A percentile compares a stretch with the other conserved stretches of the same genome.
These are phyloP conservation scores for Phymastichus coffea DNA, from an alignment of 1,140 invertebrate genomes.

Conservation along the genomic window DNA sequence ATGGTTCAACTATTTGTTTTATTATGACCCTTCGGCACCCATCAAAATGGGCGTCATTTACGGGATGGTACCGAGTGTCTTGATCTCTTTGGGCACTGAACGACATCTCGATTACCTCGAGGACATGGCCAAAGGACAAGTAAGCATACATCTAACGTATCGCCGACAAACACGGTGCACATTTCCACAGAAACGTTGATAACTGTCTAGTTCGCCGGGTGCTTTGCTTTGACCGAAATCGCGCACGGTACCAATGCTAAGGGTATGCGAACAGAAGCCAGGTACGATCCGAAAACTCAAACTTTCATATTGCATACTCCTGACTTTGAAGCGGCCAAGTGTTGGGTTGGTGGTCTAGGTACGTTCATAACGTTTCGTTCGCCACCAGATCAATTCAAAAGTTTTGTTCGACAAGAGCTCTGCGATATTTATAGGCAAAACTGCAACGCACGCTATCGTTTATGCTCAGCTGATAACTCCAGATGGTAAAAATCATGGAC, in stretches of 20 bases:
- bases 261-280: conserved; percentile 86
- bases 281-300: conserved; percentile 74
- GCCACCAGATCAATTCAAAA: too few relatives aligned
- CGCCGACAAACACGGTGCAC: too few relatives aligned
- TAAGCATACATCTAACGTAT: conserved; percentile 46
- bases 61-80: conserved; percentile 67
- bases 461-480: conserved; percentile 80
- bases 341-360: conserved; percentile 91
- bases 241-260: conserved; percentile 93
- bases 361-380: too few relatives aligned
- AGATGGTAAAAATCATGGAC: conserved; percentile 80
- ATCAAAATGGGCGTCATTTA: conserved; percentile 69
- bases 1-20: conserved; percentile 65
- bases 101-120: conserved; percentile 72
- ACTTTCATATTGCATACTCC: conserved; percentile 90
- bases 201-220: conserved; percentile 66
- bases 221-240: conserved; percentile 89
- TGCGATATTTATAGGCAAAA: conserved; percentile 72
- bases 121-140: conserved; percentile 68
- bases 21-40: conserved; percentile 66
- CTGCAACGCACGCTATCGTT: conserved; percentile 81
- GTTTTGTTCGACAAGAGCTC: too few relatives aligned
- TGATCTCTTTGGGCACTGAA: conserved; percentile 75
- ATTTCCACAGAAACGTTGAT: too few relatives aligned
- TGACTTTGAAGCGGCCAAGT: conserved; percentile 92